Percentiles rank a stretch among this genome's conserved stretches.
phyloP scores from a whole-genome alignment of 2,797 vertebrate species.

The Pangasius krempfi region DNA sequence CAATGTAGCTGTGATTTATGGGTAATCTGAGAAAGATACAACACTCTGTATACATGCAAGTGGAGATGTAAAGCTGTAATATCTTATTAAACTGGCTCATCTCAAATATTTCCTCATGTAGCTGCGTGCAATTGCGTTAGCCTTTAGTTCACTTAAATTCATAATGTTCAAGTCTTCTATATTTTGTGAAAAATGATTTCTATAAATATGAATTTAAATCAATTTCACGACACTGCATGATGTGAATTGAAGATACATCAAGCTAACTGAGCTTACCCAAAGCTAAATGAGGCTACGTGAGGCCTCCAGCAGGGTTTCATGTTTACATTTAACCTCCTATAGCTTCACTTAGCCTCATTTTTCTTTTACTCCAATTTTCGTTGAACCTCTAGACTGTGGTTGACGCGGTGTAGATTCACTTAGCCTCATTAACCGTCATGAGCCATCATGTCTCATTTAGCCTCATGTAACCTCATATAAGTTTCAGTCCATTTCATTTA shows the following conservation, averaged over 20 bases:
- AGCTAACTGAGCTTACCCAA: not conserved
- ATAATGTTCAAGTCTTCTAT: not conserved
- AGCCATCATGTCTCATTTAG: slow-evolving; percentile 5
- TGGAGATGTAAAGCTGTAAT: not conserved
- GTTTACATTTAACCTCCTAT: not conserved
- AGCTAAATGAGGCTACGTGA: not conserved
- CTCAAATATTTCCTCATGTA: not conserved
- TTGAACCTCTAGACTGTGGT: not conserved
- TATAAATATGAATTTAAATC: not conserved
- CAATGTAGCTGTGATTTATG: not conserved
- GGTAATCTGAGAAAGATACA: not conserved
- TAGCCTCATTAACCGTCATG: slow-evolving; percentile 1
- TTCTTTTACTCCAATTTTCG: not conserved
- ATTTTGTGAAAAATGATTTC: not conserved
- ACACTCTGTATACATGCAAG: not conserved
- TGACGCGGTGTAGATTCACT: not conserved
- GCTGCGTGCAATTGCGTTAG: not conserved
- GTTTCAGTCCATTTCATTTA: slow-evolving; percentile 13
- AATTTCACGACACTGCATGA: not conserved
- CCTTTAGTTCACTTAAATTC: not conserved
- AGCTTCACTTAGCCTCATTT: not conserved
- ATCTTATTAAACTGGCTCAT: not conserved
- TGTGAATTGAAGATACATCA: not conserved
- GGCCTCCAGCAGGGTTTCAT: no score
- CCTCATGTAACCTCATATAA: slow-evolving; percentile 5